These are phyloP conservation scores for Drosophila pectinifera DNA, from an alignment of 1,140 invertebrate genomes.

Conservation along the genomic window DNA sequence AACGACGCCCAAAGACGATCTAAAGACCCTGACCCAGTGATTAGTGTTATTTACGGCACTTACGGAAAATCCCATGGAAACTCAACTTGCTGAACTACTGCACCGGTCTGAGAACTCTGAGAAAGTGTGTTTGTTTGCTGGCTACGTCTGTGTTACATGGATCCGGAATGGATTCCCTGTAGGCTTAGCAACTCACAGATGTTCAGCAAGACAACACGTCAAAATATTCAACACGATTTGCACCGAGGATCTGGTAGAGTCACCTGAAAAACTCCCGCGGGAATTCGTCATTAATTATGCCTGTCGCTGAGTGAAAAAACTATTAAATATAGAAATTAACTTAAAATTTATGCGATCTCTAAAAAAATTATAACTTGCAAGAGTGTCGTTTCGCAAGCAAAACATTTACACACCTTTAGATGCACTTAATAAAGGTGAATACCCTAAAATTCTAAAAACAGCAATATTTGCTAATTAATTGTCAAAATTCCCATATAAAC, in stretches of 20 bases:
- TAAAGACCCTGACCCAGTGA: conserved; percentile 30
- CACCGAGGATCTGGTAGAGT: background rate
- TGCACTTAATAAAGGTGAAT: conserved; percentile 7
- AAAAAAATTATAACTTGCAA: background rate
- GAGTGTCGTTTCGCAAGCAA: background rate
- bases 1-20: conserved; percentile 49
- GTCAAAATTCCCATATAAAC: conserved; percentile 23
- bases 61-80: conserved; percentile 13
- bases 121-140: conserved; percentile 84
- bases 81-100: conserved; percentile 2
- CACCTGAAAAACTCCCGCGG: too few relatives aligned
- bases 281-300: background rate
- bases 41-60: conserved; percentile 16
- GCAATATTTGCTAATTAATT: conserved; percentile 14
- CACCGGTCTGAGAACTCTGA: conserved; percentile 47
- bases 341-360: background rate
- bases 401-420: background rate
- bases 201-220: conserved; percentile 84
- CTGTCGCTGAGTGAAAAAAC: background rate
- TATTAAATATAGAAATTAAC: background rate
- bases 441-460: conserved; percentile 11
- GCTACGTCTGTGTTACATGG: conserved; percentile 80
- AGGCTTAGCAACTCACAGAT: conserved; percentile 70
- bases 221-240: conserved; percentile 54
- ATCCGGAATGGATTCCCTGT: conserved; percentile 51